Percentiles rank a stretch among this genome's conserved stretches.
phyloP scores from a whole-genome alignment of 2,113 vertebrate genomes.

The Spilogale gracilis region DNA sequence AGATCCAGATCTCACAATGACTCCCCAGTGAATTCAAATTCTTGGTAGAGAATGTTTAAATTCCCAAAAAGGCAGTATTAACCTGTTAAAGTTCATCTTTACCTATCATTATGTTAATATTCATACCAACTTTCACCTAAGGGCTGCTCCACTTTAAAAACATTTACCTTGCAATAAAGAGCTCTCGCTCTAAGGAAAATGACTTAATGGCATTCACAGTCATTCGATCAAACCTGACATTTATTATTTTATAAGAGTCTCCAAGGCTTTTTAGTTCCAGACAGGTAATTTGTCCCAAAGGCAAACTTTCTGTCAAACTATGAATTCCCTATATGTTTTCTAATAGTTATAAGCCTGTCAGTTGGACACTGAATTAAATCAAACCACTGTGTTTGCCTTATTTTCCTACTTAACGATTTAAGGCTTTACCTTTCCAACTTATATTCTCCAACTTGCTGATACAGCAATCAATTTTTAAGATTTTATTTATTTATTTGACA shows the following conservation, averaged over 20 bases:
- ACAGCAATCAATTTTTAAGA: not conserved
- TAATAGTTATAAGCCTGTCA: not conserved
- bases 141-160: slow-evolving; percentile 19
- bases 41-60: not conserved
- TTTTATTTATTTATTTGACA: too few relatives aligned
- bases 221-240: not conserved
- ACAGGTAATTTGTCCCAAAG: slow-evolving; percentile 31
- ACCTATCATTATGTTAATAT: not conserved
- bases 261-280: not conserved
- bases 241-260: not conserved
- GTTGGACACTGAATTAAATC: not conserved
- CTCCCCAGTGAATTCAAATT: not conserved
- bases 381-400: not conserved
- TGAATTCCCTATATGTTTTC: not conserved
- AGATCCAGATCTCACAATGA: not conserved
- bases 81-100: not conserved
- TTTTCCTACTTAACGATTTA: not conserved
- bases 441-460: slow-evolving; percentile 1
- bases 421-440: slow-evolving; percentile 17
- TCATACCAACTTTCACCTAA: not conserved
- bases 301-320: slow-evolving; percentile 9
- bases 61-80: not conserved
- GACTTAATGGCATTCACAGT: not conserved
- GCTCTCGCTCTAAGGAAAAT: slow-evolving; percentile 21
- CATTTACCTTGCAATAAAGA: slow-evolving; percentile 3